These are phyloP conservation scores for Halcyon leucocephala DNA, from an alignment of 2,797 vertebrate genomes.

Conservation along the genomic window DNA sequence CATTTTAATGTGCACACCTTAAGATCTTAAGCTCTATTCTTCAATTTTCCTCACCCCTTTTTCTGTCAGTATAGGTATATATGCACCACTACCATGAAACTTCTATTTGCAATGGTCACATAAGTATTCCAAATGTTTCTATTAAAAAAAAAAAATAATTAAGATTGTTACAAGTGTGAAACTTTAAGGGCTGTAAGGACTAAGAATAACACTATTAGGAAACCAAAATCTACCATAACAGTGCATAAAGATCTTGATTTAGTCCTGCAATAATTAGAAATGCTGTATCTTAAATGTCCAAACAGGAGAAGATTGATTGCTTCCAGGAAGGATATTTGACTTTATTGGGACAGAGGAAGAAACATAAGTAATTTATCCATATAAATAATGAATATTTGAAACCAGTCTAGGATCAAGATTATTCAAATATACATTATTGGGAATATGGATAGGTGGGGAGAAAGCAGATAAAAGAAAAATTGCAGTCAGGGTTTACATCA, in stretches of 20 bases:
- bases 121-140: neutral
- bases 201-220: neutral
- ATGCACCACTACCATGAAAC: neutral
- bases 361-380: neutral
- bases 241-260: neutral
- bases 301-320: neutral
- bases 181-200: neutral
- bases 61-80: neutral
- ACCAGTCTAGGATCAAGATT: neutral
- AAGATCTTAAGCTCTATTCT: neutral
- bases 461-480: neutral
- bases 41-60: neutral
- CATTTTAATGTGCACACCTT: neutral
- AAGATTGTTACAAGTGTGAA: neutral
- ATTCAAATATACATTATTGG: neutral
- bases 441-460: neutral
- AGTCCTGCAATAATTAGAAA: neutral
- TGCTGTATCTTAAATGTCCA: neutral
- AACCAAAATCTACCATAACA: neutral
- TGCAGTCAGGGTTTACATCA: neutral
- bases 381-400: neutral
- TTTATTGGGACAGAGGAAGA: neutral
- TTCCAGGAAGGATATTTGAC: neutral
- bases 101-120: accelerated
- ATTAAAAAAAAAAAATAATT: neutral